Evolutionary conservation across 2,888 invertebrate genomes (phyloP).

Genomic region (Lasiommata megera): DNA sequence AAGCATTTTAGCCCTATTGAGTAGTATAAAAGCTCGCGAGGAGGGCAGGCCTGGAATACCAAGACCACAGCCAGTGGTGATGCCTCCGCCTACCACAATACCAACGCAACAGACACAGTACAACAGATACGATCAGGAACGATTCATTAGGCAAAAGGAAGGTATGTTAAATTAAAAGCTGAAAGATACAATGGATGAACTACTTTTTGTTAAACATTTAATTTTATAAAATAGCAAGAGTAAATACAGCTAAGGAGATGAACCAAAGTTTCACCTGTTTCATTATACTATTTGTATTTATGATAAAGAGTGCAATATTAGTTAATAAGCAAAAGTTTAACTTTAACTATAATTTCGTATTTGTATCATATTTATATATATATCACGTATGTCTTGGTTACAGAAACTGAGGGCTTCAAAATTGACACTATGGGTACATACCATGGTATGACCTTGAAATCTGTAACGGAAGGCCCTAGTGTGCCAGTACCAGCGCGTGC

Average conservation of each 20-base stretch:
- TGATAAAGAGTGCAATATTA: too few relatives aligned
- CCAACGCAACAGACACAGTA: slow-evolving; percentile 90
- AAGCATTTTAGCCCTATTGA: slow-evolving; percentile 94
- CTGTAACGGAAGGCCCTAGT: slow-evolving; percentile 96
- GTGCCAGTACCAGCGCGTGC: slow-evolving; percentile 80
- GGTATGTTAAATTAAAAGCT: slow-evolving; percentile 60
- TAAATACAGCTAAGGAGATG: too few relatives aligned
- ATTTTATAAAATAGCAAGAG: too few relatives aligned
- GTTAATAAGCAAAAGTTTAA: too few relatives aligned
- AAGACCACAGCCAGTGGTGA: slow-evolving; percentile 78
- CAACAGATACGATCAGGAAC: slow-evolving; percentile 99
- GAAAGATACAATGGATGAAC: too few relatives aligned
- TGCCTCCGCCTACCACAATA: slow-evolving; percentile 84
- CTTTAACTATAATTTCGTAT: too few relatives aligned
- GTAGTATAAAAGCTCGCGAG: slow-evolving; percentile 95
- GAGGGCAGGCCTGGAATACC: slow-evolving; percentile 86
- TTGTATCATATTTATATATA: not conserved
- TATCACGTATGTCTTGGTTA: slow-evolving; percentile 32
- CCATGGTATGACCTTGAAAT: slow-evolving; percentile 98
- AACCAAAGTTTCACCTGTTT: too few relatives aligned
- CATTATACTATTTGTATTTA: too few relatives aligned
- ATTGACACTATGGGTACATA: slow-evolving; percentile 99
- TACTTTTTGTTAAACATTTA: too few relatives aligned
- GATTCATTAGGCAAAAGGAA: slow-evolving; percentile 95
- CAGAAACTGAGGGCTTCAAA: slow-evolving; percentile 98